Percentiles rank a stretch among this genome's conserved stretches.
Evolutionary conservation across 2,797 vertebrate species (phyloP).

Genomic region (Heteromormyrus szaboi): DNA sequence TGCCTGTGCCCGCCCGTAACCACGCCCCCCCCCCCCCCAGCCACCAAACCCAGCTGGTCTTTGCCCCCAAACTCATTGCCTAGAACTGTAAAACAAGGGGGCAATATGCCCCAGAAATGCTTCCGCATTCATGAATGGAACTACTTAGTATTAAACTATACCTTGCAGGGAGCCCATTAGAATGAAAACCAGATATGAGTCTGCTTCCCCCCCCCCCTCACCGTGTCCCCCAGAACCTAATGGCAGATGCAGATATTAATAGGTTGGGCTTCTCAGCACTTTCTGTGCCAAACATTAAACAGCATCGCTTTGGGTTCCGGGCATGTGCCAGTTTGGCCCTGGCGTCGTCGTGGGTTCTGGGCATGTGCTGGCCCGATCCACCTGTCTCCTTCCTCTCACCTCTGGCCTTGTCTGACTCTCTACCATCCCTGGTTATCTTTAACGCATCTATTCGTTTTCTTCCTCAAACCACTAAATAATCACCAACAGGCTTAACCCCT

Average conservation of each 20-base stretch:
- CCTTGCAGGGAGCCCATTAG: conserved; percentile 39
- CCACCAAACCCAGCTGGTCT: background rate
- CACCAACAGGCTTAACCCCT: background rate
- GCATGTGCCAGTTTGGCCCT: too few relatives aligned
- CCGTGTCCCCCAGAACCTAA: background rate
- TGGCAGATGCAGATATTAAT: background rate
- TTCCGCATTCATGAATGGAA: conserved; percentile 49
- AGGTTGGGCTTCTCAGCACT: background rate
- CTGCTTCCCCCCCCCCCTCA: background rate
- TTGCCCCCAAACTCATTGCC: background rate
- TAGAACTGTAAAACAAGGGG: background rate
- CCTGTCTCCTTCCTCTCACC: background rate
- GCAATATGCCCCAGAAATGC: conserved; percentile 39
- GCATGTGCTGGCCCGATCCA: background rate
- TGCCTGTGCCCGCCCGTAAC: background rate
- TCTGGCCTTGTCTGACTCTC: background rate
- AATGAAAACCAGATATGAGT: background rate
- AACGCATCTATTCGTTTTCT: background rate
- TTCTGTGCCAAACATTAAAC: background rate
- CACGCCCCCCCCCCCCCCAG: background rate
- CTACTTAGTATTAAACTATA: conserved; percentile 57
- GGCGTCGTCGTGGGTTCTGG: too few relatives aligned
- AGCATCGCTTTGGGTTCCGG: too few relatives aligned
- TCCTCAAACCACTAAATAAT: background rate
- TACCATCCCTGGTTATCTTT: background rate